Conservation (phyloP, 2,888 invertebrate genomes). For the Ferdinandea cuprea region DNA sequence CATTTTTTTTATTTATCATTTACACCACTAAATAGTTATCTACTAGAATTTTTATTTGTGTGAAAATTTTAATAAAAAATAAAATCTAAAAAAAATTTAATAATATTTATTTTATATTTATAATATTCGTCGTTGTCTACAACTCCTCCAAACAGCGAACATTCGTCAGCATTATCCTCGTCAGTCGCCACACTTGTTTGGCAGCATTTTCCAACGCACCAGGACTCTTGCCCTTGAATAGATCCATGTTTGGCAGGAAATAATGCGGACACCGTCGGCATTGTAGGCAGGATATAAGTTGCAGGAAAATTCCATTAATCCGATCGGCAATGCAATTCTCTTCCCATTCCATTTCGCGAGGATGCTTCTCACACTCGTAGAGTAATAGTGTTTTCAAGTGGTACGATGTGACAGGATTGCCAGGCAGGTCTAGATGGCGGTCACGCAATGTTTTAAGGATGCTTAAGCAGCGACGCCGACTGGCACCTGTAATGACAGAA, state of each 20-base stretch:
- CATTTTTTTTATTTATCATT: too few relatives aligned
- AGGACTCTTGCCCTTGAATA: conserved; percentile 96
- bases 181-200: conserved; percentile 96
- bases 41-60: conserved; percentile 18
- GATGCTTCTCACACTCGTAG: conserved; percentile 98
- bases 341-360: conserved; percentile 96
- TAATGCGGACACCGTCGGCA: conserved; percentile 98
- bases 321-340: conserved; percentile 95
- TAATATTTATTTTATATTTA: too few relatives aligned
- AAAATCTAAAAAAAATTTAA: conserved; percentile 16
- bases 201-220: conserved; percentile 96
- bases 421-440: conserved; percentile 93
- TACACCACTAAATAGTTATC: conserved; percentile 43
- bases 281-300: conserved; percentile 97
- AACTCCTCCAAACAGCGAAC: conserved; percentile 95
- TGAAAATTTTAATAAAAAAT: conserved; percentile 41
- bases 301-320: conserved; percentile 96
- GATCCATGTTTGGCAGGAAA: conserved; percentile 95
- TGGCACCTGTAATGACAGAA: conserved; percentile 85
- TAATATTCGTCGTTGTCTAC: conserved; percentile 83
- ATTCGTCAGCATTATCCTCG: conserved; percentile 95
- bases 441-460: conserved; percentile 95
- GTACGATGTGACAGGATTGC: conserved; percentile 95
- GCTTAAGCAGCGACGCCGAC: conserved; percentile 93
- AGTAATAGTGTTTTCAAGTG: conserved; percentile 95